phyloP scores from a whole-genome alignment of 2,888 invertebrate species.

The Scrobipalpa atriplicella region DNA sequence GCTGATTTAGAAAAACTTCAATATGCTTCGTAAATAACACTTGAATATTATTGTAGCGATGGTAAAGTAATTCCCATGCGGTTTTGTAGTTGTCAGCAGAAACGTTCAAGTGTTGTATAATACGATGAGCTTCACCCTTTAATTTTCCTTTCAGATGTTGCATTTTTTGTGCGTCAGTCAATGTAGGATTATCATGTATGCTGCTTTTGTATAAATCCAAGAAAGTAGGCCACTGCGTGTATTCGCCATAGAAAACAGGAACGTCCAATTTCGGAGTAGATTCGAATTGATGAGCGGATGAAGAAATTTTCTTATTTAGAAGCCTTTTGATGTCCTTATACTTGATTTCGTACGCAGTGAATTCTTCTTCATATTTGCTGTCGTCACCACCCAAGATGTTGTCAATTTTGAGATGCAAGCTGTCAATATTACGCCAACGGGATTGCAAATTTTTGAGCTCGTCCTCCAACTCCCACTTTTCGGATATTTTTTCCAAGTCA shows the following conservation, averaged over 20 bases:
- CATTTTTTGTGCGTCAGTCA: slow-evolving; percentile 16
- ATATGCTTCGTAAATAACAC: slow-evolving; percentile 4
- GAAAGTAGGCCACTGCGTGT: slow-evolving; percentile 30
- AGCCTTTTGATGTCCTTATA: slow-evolving; percentile 12
- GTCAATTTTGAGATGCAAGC: slow-evolving; percentile 29
- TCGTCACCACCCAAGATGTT: slow-evolving; percentile 23
- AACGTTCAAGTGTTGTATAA: slow-evolving; percentile 25
- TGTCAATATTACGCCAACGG: slow-evolving; percentile 28
- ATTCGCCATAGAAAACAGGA: slow-evolving; percentile 26
- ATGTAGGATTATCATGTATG: slow-evolving; percentile 27
- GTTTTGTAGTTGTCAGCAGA: slow-evolving; percentile 27
- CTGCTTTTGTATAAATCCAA: slow-evolving; percentile 24
- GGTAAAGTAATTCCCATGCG: slow-evolving; percentile 25
- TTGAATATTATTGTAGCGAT: slow-evolving; percentile 29
- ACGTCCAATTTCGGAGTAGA: slow-evolving; percentile 26
- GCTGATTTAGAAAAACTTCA: slow-evolving; percentile 27
- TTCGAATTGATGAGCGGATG: slow-evolving; percentile 1
- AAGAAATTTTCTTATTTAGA: slow-evolving; percentile 10
- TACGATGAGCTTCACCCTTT: slow-evolving; percentile 28
- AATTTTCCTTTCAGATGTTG: too few relatives aligned
- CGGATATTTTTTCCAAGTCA: slow-evolving; percentile 18
- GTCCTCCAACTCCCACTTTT: slow-evolving; percentile 32
- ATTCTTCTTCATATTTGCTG: slow-evolving; percentile 12
- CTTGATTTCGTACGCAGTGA: slow-evolving; percentile 9
- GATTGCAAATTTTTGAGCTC: slow-evolving; percentile 17